phyloP scores from a whole-genome alignment of 1,140 invertebrate genomes.

The Trachymyrmex cornetzi region DNA sequence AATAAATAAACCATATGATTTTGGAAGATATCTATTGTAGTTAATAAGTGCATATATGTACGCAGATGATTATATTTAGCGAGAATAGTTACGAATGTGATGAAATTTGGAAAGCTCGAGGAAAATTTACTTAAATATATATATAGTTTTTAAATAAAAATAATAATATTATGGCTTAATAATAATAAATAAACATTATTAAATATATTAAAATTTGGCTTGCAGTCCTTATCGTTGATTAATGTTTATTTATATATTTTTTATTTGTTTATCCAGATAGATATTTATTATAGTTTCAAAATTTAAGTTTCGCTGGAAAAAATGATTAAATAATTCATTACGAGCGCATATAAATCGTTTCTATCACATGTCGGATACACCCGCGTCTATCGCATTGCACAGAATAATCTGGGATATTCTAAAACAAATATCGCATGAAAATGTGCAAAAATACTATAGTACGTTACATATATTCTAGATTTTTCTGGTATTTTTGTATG shows the following conservation, averaged over 20 bases:
- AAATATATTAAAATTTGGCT: too few species aligned
- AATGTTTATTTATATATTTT: too few species aligned
- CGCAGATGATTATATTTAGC: not conserved
- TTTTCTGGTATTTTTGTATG: too few species aligned
- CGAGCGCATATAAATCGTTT: not conserved
- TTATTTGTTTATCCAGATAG: not conserved
- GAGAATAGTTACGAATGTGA: too few species aligned
- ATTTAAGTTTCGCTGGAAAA: not conserved
- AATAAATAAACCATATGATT: not conserved
- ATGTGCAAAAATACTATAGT: too few species aligned
- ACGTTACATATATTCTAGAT: too few species aligned
- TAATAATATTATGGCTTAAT: too few species aligned
- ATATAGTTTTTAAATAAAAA: not conserved
- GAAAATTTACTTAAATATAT: constrained; percentile 6
- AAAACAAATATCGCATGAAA: too few species aligned
- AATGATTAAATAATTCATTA: constrained; percentile 14
- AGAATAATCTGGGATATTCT: not conserved
- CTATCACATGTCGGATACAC: not conserved
- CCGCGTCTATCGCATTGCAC: constrained; percentile 3
- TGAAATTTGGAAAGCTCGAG: not conserved
- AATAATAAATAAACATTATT: too few species aligned
- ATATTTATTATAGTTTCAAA: constrained; percentile 9
- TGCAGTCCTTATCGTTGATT: too few species aligned
- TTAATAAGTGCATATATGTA: not conserved
- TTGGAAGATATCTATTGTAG: not conserved